Conservation (phyloP, 2,797 vertebrate species). For the Gymnocypris eckloni region DNA sequence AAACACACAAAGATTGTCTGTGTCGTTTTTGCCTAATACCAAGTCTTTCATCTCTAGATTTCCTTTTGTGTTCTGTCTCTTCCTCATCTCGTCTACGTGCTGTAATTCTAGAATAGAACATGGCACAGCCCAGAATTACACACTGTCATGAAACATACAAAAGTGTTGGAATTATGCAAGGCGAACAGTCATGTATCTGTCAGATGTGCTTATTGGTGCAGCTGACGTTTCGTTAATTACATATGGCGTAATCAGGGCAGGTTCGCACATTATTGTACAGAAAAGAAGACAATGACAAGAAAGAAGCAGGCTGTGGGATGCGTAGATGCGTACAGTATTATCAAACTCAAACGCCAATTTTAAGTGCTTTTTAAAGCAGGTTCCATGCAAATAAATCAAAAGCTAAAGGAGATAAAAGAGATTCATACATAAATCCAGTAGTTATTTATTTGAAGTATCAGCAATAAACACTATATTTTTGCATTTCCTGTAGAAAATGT, state of each 20-base stretch:
- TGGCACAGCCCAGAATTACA: constrained; percentile 44
- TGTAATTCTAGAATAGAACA: constrained; percentile 44
- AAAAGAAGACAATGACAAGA: constrained; percentile 31
- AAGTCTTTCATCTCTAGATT: constrained; percentile 35
- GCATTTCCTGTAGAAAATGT: not conserved
- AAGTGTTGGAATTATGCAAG: constrained; percentile 51
- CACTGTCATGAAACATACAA: constrained; percentile 44
- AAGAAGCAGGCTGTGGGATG: not conserved
- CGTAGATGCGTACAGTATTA: not conserved
- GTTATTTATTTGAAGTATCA: not conserved
- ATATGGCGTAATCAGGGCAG: constrained; percentile 63
- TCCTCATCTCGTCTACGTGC: constrained; percentile 9
- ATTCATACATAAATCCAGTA: constrained; percentile 39
- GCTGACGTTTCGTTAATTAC: constrained; percentile 62
- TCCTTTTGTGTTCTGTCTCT: constrained; percentile 39
- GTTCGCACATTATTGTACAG: constrained; percentile 6
- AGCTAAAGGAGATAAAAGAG: constrained; percentile 43
- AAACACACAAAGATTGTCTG: constrained; percentile 29
- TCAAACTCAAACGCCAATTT: not conserved
- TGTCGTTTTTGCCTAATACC: constrained; percentile 36
- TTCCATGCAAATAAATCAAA: not conserved
- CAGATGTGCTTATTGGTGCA: constrained; percentile 56
- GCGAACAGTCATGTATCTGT: constrained; percentile 55
- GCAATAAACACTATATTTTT: not conserved
- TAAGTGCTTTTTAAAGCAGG: not conserved